Base-by-base conservation (phyloP, 2,888 invertebrate genomes). In the Chymomyza caudatula region DNA sequence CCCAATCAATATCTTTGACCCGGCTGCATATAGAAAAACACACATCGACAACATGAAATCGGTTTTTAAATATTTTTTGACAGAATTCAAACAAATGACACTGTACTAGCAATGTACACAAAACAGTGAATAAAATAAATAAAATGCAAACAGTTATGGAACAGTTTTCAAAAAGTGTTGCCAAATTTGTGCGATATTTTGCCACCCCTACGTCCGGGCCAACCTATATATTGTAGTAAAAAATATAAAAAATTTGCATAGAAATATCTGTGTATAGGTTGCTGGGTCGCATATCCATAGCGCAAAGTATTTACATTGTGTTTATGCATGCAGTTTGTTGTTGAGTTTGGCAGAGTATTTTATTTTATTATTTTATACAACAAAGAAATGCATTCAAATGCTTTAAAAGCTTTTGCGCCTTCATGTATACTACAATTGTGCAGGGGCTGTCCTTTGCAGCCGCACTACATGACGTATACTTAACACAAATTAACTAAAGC, bases 321-420 rank as follows among this genome's bases (percentile, higher is more conserved):
- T 70, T 70, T 70, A 70, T 73, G 68, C 73, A 72, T 22, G 53
- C 72, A 44, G 52, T 71, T 72, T 67, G 15, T 47, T 47, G 15
- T 47, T 17, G 29, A 37, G 29, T 37, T 37, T 37, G 29, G 29
- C 11, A 37, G 29, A 11, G 29, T 37, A 8, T 37, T 29, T 8
- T 29, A 11, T 47, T 47, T 47, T 47, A 8, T 47, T 47, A 11
- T 47, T 11, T 47, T 47, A 1, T 47, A 47, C 15, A 52, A 52
- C 2, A 22, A 53, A 20, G 22, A 25, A 22, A 53, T 20, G 22
- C 17, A 51, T 51, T 19, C 49, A 5, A 17, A 51, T 51, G 29
- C 29, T 11, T 51, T 17, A 52, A 52, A 22, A 52, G 23, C n/a
- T 52, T 52, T 22, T 17, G 6, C 13, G 6, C 4, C 23, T 20